Base-by-base conservation (phyloP, 2,888 invertebrate species). In the Antheraea yamamai region DNA sequence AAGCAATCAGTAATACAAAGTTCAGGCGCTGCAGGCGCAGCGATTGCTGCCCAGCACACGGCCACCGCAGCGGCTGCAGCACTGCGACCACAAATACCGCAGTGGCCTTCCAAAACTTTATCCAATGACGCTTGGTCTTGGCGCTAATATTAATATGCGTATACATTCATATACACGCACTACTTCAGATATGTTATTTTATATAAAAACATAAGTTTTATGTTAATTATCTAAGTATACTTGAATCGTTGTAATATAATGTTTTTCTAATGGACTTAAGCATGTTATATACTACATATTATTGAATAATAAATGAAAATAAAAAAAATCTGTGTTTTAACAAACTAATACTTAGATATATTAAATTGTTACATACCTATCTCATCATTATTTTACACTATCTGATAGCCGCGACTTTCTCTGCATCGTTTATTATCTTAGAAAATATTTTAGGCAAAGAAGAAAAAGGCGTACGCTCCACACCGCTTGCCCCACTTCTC, bases 1-100 rank as follows among this genome's bases (percentile, higher is more conserved):
- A 96, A 96, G 83, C 88, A 96, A 73, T 96, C 96, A 12, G 96
- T 96, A 75, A 92, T 96, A 52, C 95, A 96, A 73, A 95, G 96
- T 74, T 96, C 96, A 0, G 96, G 96, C 2, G 94, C 94, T 0
- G 95, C 94, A 0, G 94, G 96, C 2, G 95, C 94, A 0, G 95
- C 95, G 0, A 92, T 95, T 0, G 95, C 95, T 0, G 95, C 96
- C 0, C 96, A 96, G 80, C 96, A 96, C 81, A 92, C 96, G 0
- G 95, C 96, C 3, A 93, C 96, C 0, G 95, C 96, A 1, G 96
- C 96, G 72, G 96, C 96, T 8, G 95, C 95, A 0, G 96, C 96
- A 0, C 89, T 96, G 1, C 92, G 85, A 23, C 94, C 92, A 72
- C 91, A 87, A 1, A 80, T 84, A 10, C 85, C 83, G 35, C 83